Evolutionary conservation across 1,140 invertebrate genomes (phyloP), one percentile per base, ranked within the genome.

Genomic region (Calephelis virginiensis): DNA sequence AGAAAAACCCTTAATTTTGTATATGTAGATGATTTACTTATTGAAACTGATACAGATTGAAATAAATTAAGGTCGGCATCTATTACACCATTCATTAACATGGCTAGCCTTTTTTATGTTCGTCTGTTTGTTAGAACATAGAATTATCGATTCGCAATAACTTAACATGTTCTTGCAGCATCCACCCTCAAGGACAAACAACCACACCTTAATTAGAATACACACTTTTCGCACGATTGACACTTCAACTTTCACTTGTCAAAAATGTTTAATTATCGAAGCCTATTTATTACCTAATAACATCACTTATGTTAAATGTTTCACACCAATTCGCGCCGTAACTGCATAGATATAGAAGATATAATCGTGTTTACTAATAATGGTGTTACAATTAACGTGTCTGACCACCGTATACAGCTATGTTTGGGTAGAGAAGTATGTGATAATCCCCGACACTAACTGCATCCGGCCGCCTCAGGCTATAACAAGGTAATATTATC

Each of bases 221-320:
- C 17, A 56, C 28, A 56, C 40, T 28, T 56, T 56, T 56, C 50
- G 50, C 50, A 56, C 49, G 50, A 28, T 56, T 43, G 49, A 64
- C 63, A 50, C 17, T 73, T 73, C 72, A 72, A 79, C 82, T 86
- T 86, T 86, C 80, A 79, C 82, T 67, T 63, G 70, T 80, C 81
- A 77, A 75, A 69, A 75, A 72, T 79, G 67, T 79, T 65, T 80
- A 77, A 82, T 78, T 79, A 80, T 62, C 17, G 10, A 11, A 64
- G 63, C 28, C 14, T 13, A 43, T n/a, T 40, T 13, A 62, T 43
- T 48, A 10, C 14, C 53, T 28, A 56, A 56, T 56, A 28, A 43
- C 40, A 56, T 56, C 17, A 10, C 17, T 56, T 56, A 17, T 56
- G 12, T 28, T 56, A 37, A 37, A 43, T 9, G 6, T 38, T 17